These are phyloP conservation scores for Coenonympha arcania DNA, from an alignment of 2,888 invertebrate species.

Conservation along the genomic window DNA sequence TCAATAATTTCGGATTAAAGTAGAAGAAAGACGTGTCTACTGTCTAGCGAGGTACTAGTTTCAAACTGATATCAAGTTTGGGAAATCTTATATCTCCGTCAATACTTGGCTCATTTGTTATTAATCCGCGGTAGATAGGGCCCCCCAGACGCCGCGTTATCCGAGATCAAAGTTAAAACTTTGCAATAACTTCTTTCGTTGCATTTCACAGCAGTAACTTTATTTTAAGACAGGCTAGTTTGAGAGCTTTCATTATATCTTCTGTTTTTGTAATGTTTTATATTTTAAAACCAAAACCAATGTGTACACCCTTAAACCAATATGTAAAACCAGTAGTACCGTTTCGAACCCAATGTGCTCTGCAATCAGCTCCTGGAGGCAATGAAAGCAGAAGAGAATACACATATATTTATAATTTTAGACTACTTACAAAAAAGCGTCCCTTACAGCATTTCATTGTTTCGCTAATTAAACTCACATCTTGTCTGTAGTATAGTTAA, in stretches of 20 bases:
- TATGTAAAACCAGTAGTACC: no score
- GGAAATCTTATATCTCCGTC: conserved; percentile 36
- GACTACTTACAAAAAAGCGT: no score
- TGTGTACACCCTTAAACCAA: no score
- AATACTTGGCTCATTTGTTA: conserved; percentile 47
- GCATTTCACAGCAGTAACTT: conserved; percentile 62
- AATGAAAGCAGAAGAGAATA: no score
- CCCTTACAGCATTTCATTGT: no score
- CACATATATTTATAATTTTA: no score
- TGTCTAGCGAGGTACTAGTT: conserved; percentile 10
- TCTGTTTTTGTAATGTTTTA: conserved; percentile 9
- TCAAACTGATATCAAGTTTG: conserved; percentile 27
- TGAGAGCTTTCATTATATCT: conserved; percentile 27
- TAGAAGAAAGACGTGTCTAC: conserved; percentile 8
- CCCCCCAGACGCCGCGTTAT: conserved; percentile 60
- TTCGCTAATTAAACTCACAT: no score
- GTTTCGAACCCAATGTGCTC: no score
- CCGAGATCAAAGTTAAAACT: conserved; percentile 58
- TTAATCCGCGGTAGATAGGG: conserved; percentile 52
- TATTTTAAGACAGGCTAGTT: conserved; percentile 48
- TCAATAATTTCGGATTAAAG: conserved; percentile 6
- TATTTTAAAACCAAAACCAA: no score
- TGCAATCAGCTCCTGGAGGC: no score
- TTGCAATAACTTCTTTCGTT: conserved; percentile 51
- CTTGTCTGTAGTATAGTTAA: no score